These are phyloP conservation scores for Balaenoptera acutorostrata DNA, from an alignment of 2,113 vertebrate species.

Conservation along the genomic window DNA sequence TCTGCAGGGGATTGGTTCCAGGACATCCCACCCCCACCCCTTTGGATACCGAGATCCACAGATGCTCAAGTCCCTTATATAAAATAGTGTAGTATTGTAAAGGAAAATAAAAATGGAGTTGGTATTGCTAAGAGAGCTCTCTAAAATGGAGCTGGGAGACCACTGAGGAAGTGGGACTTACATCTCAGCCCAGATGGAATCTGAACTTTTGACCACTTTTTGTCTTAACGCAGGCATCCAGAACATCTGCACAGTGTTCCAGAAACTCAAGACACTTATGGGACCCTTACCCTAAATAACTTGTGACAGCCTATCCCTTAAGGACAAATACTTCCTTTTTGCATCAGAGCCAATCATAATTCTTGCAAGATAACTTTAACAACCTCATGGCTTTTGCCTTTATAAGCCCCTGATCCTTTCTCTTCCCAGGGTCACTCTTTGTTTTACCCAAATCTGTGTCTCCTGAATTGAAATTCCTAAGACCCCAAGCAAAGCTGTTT, in stretches of 20 bases:
- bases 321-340: not conserved
- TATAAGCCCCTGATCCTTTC: not conserved
- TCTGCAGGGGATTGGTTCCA: not conserved
- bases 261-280: not conserved
- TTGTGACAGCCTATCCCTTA: not conserved
- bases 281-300: not conserved
- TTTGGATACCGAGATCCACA: not conserved
- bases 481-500: not conserved
- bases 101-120: not conserved
- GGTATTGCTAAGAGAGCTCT: not conserved
- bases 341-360: not conserved
- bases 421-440: not conserved
- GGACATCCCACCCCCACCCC: not conserved
- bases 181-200: not conserved
- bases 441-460: not conserved
- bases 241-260: not conserved
- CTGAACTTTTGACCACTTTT: not conserved
- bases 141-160: not conserved
- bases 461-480: not conserved
- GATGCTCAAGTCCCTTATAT: not conserved
- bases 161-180: not conserved
- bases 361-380: not conserved
- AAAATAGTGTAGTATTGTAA: not conserved
- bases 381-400: not conserved
- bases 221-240: not conserved